Evolutionary conservation across 2,888 invertebrate genomes (phyloP), one percentile per base, ranked within the genome.

Genomic region (Hoplodrina ambigua): DNA sequence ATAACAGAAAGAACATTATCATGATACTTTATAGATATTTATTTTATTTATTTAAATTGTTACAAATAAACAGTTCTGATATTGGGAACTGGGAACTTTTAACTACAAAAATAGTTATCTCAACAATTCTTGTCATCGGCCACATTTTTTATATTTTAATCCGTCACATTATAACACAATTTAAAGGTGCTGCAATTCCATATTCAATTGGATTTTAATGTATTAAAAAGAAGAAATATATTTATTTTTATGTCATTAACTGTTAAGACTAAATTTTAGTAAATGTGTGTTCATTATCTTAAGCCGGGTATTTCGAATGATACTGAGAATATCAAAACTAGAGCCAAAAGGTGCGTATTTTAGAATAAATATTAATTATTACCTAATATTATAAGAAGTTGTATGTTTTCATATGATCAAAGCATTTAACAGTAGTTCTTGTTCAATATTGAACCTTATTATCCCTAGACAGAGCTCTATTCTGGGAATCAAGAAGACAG

Each of bases 391-490:
- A 19, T 0, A 41, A 25, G 15, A 41, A 25, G 15, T 49, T 50
- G 2, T 15, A 41, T 44, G 15, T 53, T 67, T 20, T 19, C 4
- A 4, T 30, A 17, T 13, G 41, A 17, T 11, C 30, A 17, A 61
- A 46, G 11, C 20, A 15, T 4, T n/a, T 7, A 15, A 17, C 25
- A 44, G 44, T 17, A 30, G 10, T 33, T 33, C 7, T 13, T 20
- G 7, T 8, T 15, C 54, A 68, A 54, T 44, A 55, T 69, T 20
- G 4, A 68, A 69, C 44, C 33, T 68, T 54, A 69, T 46, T 44
- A 5, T 20, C 33, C 44, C 20, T n/a, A 46, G 17, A 46, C 17
- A 46, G 46, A 46, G 46, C 46, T 68, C 44, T 57, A 68, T 69
- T 69, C 68, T 53, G 46, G 17, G 4, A 17, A 46, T 46, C 46